Evolutionary conservation across 2,113 vertebrate genomes (phyloP), one percentile per base, ranked within the genome.

Genomic region (Muscicapa adusta): DNA sequence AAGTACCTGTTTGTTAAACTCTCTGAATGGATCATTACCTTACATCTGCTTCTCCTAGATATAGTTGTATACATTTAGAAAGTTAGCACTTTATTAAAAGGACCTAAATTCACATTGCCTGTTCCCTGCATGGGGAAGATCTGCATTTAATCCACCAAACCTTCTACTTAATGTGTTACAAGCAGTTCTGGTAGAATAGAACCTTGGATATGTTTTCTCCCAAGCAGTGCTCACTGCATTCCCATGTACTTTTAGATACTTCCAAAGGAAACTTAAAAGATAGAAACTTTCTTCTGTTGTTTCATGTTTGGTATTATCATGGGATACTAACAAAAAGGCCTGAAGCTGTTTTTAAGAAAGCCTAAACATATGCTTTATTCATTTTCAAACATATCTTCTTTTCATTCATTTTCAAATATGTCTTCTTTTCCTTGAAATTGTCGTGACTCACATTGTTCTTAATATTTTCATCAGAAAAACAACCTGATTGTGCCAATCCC

Each of bases 341-440:
- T 79, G 60, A 67, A 86, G 77, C 79, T 96, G 85, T 82, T 96
- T 97, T 94, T 88, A 91, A 96, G 93, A 89, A 94, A 91, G 17
- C 48, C 73, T 17, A 93, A 92, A 70, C 83, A 45, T 87, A 83
- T 63, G 48, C 74, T 94, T 38, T 77, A 29, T 54, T 51, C 6
- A 78, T 80, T 96, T 97, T 94, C 86, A 93, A 96, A 76, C 88
- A 67, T 50, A 68, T 62, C 65, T 83, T 74, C 61, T 92, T 85
- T 81, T 61, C 42, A 28, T 72, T 51, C 10, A 71, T 73, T 96
- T 97, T 95, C 83, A 91, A 93, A 70, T 88, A 68, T 28, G 36
- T 85, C 80, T 85, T 80, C 43, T 94, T 87, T 82, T 81, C 74
- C 83, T 91, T 94, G 68, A 48, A 92, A 88, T 83, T 80, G 28